A percentile compares a stretch with the other conserved stretches of the same genome.
Conservation (phyloP, 2,113 vertebrate species). For the Rousettus leschenaultii region DNA sequence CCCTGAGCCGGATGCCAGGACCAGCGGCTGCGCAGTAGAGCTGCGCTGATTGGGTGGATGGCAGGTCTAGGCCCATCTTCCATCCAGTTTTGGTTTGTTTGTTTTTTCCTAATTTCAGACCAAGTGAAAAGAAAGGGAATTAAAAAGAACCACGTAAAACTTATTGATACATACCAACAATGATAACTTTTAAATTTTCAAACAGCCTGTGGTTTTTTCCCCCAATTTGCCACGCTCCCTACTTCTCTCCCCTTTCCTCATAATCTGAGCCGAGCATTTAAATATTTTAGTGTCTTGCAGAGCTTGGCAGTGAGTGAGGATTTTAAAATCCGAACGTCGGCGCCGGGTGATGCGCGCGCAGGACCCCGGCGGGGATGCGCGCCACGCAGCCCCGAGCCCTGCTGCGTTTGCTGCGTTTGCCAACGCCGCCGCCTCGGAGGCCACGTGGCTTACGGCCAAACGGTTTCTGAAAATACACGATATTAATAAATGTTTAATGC, state of each 20-base stretch:
- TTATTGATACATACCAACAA: neutral
- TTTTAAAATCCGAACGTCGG: slow-evolving; percentile 28
- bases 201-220: neutral
- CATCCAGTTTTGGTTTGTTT: neutral
- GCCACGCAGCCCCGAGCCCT: neutral
- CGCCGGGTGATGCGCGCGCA: neutral
- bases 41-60: neutral
- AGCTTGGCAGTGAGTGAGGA: neutral
- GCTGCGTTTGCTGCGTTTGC: neutral
- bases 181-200: slow-evolving; percentile 4
- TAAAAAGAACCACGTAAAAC: neutral
- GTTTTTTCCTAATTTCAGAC: neutral
- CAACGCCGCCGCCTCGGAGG: neutral
- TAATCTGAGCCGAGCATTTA: neutral
- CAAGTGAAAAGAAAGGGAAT: neutral
- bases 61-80: neutral
- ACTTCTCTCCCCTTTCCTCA: neutral
- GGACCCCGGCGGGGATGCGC: neutral
- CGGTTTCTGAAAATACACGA: slow-evolving; percentile 17
- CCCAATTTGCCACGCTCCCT: neutral
- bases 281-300: slow-evolving; percentile 12
- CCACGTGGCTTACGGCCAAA: slow-evolving; percentile 25
- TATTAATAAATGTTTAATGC: slow-evolving; percentile 44
- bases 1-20: too few species aligned
- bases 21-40: neutral